phyloP scores from a whole-genome alignment of 2,113 vertebrate genomes.

The Amblyopsis rosae region DNA sequence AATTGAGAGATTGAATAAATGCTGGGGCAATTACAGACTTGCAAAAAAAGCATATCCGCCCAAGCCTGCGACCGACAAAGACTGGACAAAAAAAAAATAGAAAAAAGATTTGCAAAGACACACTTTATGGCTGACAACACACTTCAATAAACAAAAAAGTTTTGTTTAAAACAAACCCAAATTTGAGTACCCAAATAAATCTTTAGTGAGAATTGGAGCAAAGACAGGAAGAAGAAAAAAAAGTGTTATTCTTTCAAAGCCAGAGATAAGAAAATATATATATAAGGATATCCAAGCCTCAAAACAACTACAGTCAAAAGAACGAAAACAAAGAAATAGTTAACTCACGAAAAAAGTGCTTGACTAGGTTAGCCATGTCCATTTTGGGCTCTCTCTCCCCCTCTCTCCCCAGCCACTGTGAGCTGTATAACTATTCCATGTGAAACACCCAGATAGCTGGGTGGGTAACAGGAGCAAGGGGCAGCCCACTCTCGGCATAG shows the following conservation, averaged over 20 bases:
- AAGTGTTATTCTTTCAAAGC: constrained; percentile 10
- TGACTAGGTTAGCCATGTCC: constrained; percentile 87
- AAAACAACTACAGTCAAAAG: constrained; percentile 2
- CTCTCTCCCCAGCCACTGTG: constrained; percentile 64
- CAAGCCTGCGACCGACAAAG: constrained; percentile 54
- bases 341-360: constrained; percentile 89
- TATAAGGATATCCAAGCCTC: constrained; percentile 20
- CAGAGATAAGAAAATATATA: constrained; percentile 14
- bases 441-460: constrained; percentile 73
- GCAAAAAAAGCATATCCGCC: constrained; percentile 73
- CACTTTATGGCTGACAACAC: constrained; percentile 31
- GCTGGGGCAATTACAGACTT: constrained; percentile 78
- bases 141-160: constrained; percentile 55
- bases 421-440: constrained; percentile 79
- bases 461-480: constrained; percentile 47
- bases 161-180: constrained; percentile 16
- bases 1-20: constrained; percentile 41
- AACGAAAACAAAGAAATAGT: constrained; percentile 40
- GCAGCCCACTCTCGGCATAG: constrained; percentile 64
- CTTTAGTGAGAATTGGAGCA: constrained; percentile 16
- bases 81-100: constrained; percentile 24
- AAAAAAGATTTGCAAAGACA: constrained; percentile 51
- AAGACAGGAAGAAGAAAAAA: neutral
- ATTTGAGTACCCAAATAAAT: constrained; percentile 10
- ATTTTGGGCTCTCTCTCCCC: constrained; percentile 75